phyloP scores from a whole-genome alignment of 1,140 invertebrate species.

The Zaprionus taronus region DNA sequence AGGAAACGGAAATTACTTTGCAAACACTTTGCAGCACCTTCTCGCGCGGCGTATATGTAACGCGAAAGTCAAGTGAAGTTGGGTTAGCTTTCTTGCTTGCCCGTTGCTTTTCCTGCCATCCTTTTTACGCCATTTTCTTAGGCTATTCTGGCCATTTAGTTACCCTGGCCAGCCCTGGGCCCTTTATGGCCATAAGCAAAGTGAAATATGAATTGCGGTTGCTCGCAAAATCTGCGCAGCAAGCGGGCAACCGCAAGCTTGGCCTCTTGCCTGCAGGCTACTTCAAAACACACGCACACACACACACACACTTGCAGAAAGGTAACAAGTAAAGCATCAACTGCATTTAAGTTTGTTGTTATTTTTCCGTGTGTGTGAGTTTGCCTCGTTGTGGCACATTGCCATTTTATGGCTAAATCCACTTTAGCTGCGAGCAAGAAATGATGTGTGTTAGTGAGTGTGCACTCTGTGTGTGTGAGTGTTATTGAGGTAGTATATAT shows the following conservation, averaged over 20 bases:
- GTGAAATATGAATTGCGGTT: conserved; percentile 83
- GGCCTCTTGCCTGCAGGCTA: conserved; percentile 45
- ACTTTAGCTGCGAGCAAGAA: conserved; percentile 65
- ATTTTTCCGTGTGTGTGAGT: conserved; percentile 58
- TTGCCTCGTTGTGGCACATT: conserved; percentile 61
- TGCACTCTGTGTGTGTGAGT: background rate
- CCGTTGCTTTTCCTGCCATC: conserved; percentile 28
- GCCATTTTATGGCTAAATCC: conserved; percentile 82
- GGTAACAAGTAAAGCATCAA: conserved; percentile 75
- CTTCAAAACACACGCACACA: conserved; percentile 35
- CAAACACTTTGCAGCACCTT: conserved; percentile 76
- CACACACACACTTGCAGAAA: conserved; percentile 23
- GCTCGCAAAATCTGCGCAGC: conserved; percentile 65
- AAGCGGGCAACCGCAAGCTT: conserved; percentile 33
- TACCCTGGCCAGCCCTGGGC: conserved; percentile 31
- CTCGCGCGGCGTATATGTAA: conserved; percentile 51
- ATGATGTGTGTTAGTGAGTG: conserved; percentile 37
- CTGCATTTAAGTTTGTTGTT: conserved; percentile 81
- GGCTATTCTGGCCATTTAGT: conserved; percentile 60
- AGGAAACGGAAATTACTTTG: conserved; percentile 83
- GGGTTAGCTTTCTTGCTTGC: conserved; percentile 9
- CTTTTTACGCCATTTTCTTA: conserved; percentile 74
- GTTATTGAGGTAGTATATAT: too few relatives aligned
- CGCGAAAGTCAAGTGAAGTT: conserved; percentile 66
- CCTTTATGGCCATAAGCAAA: conserved; percentile 73